These are phyloP conservation scores for Arizona elegans DNA, from an alignment of 2,113 vertebrate genomes.

Conservation along the genomic window DNA sequence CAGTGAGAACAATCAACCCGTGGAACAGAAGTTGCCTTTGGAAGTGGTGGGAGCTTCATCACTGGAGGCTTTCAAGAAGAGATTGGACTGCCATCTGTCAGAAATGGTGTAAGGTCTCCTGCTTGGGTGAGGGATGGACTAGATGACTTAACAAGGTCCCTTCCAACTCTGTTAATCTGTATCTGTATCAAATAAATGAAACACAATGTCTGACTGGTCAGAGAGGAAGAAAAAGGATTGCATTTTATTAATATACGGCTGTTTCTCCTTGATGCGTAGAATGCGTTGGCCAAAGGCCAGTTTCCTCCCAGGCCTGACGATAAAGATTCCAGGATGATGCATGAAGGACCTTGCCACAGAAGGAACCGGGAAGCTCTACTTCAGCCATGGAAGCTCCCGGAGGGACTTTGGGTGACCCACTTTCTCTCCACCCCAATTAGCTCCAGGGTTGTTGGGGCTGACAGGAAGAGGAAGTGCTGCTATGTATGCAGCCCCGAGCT, in stretches of 20 bases:
- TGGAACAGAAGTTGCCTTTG: no score
- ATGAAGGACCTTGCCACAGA: background rate
- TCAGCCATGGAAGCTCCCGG: background rate
- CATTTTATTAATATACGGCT: background rate
- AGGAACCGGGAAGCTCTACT: background rate
- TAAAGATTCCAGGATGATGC: background rate
- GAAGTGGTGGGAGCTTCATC: no score
- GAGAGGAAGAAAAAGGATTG: background rate
- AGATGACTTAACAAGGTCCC: no score
- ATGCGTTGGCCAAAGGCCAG: background rate
- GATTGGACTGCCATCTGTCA: no score
- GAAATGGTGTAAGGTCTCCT: no score
- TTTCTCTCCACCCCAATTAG: background rate
- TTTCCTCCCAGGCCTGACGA: background rate
- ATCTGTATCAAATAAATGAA: background rate
- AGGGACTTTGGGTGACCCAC: background rate
- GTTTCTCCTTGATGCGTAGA: background rate
- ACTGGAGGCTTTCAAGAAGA: no score
- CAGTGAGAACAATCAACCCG: no score
- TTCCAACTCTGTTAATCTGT: no score
- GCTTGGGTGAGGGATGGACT: no score
- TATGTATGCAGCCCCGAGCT: background rate
- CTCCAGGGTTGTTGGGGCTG: background rate
- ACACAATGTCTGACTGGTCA: background rate
- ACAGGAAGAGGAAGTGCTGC: background rate